Percentiles rank a stretch among this genome's conserved stretches.
These are phyloP conservation scores for Halcyon leucocephala DNA, from an alignment of 2,797 vertebrate genomes.

Conservation along the genomic window DNA sequence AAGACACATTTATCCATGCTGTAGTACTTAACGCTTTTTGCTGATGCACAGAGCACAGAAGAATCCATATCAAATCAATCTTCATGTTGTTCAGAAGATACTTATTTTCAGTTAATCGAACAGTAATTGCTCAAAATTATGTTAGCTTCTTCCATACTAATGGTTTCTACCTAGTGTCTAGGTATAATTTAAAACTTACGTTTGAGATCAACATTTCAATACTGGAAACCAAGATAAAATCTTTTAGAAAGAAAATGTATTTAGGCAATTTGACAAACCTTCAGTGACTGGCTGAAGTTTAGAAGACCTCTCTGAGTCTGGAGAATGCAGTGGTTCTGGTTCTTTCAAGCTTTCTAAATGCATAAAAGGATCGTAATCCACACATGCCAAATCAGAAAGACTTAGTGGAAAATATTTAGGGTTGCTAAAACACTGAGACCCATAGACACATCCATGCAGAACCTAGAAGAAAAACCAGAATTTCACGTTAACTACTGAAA, in stretches of 20 bases:
- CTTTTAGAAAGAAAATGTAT: neutral
- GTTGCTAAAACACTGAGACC: slow-evolving; percentile 95
- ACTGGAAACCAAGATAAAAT: neutral
- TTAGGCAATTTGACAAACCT: slow-evolving; percentile 80
- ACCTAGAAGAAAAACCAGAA: slow-evolving; percentile 81
- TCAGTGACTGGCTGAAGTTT: slow-evolving; percentile 97
- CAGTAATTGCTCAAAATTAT: slow-evolving; percentile 46
- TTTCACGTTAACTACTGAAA: neutral
- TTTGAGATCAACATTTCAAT: neutral
- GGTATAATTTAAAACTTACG: neutral
- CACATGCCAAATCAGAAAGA: slow-evolving; percentile 91
- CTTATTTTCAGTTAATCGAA: slow-evolving; percentile 45
- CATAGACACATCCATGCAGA: slow-evolving; percentile 96
- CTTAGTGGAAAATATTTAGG: slow-evolving; percentile 94
- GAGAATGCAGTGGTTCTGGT: slow-evolving; percentile 96
- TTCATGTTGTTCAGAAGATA: slow-evolving; percentile 11
- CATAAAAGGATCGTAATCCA: slow-evolving; percentile 96
- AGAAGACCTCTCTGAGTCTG: slow-evolving; percentile 94
- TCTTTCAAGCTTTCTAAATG: slow-evolving; percentile 93
- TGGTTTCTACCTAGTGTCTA: neutral
- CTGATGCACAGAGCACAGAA: neutral
- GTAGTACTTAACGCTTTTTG: slow-evolving; percentile 1
- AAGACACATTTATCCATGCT: neutral
- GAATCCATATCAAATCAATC: slow-evolving; percentile 28
- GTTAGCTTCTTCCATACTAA: slow-evolving; percentile 22